A percentile compares a stretch with the other conserved stretches of the same genome.
Conservation (phyloP, 2,113 vertebrate genomes). For the Psittacus erithacus region DNA sequence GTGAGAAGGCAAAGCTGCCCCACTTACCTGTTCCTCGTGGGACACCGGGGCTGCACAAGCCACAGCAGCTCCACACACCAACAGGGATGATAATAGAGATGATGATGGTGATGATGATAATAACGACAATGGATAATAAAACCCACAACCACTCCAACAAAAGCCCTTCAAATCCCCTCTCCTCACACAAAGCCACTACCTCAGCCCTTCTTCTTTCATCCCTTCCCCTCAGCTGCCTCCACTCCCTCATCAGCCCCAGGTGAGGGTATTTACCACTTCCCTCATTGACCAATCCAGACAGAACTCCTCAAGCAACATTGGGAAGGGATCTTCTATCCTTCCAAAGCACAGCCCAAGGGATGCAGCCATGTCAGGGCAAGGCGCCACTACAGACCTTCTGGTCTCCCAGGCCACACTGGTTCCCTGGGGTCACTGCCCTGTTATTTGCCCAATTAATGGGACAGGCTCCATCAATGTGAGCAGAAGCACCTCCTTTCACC, state of each 20-base stretch:
- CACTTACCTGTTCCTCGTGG: neutral
- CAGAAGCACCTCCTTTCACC: neutral
- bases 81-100: no score
- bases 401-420: rapidly evolving
- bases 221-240: neutral
- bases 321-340: neutral
- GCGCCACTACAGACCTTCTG: neutral
- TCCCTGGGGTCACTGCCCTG: neutral
- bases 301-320: neutral
- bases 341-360: neutral
- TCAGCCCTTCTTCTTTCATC: neutral
- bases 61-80: neutral
- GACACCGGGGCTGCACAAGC: rapidly evolving
- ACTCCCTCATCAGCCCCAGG: neutral
- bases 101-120: no score
- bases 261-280: neutral
- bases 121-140: neutral
- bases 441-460: neutral
- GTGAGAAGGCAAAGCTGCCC: neutral
- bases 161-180: rapidly evolving
- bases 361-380: neutral
- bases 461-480: neutral
- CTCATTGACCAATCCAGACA: neutral
- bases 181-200: rapidly evolving
- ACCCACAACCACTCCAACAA: no score